Conservation (phyloP, 2,797 vertebrate species). For the Odontamblyopus lacepedii region DNA sequence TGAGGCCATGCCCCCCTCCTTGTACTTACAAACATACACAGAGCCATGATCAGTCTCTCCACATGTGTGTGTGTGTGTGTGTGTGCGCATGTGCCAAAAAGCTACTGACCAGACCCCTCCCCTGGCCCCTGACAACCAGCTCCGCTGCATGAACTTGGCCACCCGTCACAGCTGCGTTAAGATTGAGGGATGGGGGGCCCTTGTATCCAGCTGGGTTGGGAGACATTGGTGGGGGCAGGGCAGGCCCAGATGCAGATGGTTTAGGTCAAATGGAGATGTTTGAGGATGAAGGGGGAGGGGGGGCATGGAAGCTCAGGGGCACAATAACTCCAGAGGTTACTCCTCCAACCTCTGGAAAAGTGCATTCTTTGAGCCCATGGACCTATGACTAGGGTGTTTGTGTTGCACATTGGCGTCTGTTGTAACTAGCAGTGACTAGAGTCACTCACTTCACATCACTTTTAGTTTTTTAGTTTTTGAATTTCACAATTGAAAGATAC, state of each 20-base stretch:
- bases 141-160: slow-evolving; percentile 76
- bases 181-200: slow-evolving; percentile 74
- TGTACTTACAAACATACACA: slow-evolving; percentile 68
- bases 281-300: slow-evolving; percentile 69
- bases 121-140: slow-evolving; percentile 62
- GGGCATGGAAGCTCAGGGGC: slow-evolving; percentile 68
- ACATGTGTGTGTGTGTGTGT: slow-evolving; percentile 31
- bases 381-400: slow-evolving; percentile 43
- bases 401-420: slow-evolving; percentile 26
- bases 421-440: slow-evolving; percentile 6
- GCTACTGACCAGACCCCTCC: slow-evolving; percentile 67
- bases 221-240: slow-evolving; percentile 69
- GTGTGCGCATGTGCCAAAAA: not conserved
- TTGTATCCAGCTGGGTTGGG: slow-evolving; percentile 76
- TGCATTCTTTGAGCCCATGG: slow-evolving; percentile 43
- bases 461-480: not conserved
- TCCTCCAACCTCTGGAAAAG: slow-evolving; percentile 61
- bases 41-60: slow-evolving; percentile 43
- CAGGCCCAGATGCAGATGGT: slow-evolving; percentile 77
- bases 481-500: not conserved
- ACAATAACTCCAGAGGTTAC: slow-evolving; percentile 71
- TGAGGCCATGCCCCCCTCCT: slow-evolving; percentile 61
- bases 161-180: slow-evolving; percentile 76
- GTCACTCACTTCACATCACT: not conserved
- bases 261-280: slow-evolving; percentile 80